Evolutionary conservation across 1,140 invertebrate genomes (phyloP), one percentile per base, ranked within the genome.

Genomic region (Cydia pomonella): DNA sequence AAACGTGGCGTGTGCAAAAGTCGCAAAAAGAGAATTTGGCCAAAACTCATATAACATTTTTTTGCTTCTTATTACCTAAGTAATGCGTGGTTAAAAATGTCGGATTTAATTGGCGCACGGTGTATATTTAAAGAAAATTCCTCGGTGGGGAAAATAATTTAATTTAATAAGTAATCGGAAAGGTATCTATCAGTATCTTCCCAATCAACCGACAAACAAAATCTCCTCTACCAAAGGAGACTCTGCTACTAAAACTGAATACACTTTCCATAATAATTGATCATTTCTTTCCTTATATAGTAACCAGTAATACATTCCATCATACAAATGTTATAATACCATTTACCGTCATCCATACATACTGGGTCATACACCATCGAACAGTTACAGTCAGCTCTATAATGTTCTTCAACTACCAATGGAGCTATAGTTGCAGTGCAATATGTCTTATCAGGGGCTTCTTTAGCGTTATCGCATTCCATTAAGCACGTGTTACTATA

Each of bases 401-500:
- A n/a, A n/a, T 50, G 47, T 50, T 4, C 47, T 18, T 50, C 41
- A 44, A 7, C 3, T 44, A 12, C 41, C 6, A 7, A 1, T 10
- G 6, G 6, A 44, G 4, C 2, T 3, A 1, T 1, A 2, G 47
- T 50, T n/a, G 47, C n/a, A 5, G 50, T 10, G 50, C 50, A 59
- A 16, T 5, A 0, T 0, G 0, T 50, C 0, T n/a, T 3, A 18
- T 53, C 3, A 21, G 16, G 0, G n/a, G 50, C 50, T 7, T 4
- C 3, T 18, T 18, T 7, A n/a, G 0, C 50, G 3, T 53, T 13
- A 53, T 53, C 12, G 74, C 85, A 90, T 77, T 92, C 76, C 81
- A 92, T 80, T 72, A 85, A 76, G 76, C 87, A 85, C 64, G 79
- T 1, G 73, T 90, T 83, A 76, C 84, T 86, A 41, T 84, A 88